A percentile compares a stretch with the other conserved stretches of the same genome.
Evolutionary conservation across 2,888 invertebrate species (phyloP).

Genomic region (Hirtodrosophila confusa): DNA sequence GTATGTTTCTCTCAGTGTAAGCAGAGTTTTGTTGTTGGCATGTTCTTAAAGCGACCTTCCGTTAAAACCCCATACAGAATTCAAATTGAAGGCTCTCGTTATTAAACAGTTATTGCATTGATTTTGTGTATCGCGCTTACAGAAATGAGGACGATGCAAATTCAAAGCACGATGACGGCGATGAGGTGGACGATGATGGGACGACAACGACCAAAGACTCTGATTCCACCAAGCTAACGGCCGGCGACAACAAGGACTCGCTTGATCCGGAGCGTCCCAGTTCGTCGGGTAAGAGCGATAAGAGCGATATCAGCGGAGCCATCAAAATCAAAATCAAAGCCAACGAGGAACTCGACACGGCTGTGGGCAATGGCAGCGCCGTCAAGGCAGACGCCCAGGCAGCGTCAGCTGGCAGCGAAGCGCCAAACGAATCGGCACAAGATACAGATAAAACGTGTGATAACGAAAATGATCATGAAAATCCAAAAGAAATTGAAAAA

Average conservation of each 20-base stretch:
- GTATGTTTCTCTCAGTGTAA: too few species aligned
- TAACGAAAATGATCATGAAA: conserved; percentile 20
- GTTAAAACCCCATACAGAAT: too few species aligned
- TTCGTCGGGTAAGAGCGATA: conserved; percentile 84
- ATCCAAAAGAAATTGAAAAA: conserved; percentile 16
- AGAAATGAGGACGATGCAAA: conserved; percentile 84
- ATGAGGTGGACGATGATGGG: conserved; percentile 84
- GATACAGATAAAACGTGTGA: conserved; percentile 6
- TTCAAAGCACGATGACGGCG: conserved; percentile 84
- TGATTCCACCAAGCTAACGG: conserved; percentile 82
- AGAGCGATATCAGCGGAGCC: conserved; percentile 45
- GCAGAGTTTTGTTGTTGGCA: too few species aligned
- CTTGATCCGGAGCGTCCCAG: conserved; percentile 84
- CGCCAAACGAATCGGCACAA: conserved; percentile 60
- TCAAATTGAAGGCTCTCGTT: too few species aligned
- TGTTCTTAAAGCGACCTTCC: too few species aligned
- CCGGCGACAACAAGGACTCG: conserved; percentile 83
- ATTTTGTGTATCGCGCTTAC: conserved; percentile 10
- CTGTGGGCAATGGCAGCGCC: conserved; percentile 65
- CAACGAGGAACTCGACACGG: conserved; percentile 48
- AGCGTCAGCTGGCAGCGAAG: conserved; percentile 49
- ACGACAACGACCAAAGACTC: conserved; percentile 84
- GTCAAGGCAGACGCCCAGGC: conserved; percentile 54
- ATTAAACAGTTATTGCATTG: too few species aligned
- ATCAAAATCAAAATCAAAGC: conserved; percentile 39